phyloP scores from a whole-genome alignment of 2,113 vertebrate species.

The Melanerpes aurifrons region DNA sequence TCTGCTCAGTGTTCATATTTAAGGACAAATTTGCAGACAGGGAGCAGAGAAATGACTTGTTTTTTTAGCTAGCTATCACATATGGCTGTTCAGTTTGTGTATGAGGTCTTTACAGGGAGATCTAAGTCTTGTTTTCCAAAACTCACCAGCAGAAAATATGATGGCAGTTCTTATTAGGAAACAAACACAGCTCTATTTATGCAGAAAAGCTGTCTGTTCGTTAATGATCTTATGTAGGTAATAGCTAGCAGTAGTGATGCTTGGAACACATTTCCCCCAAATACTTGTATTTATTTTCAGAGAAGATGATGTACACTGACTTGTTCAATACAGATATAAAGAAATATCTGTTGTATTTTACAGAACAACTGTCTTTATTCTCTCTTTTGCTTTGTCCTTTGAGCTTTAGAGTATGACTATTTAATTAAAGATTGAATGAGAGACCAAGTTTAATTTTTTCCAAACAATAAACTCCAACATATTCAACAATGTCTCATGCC shows the following conservation, averaged over 20 bases:
- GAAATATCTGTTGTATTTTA: slow-evolving; percentile 53
- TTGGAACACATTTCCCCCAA: slow-evolving; percentile 27
- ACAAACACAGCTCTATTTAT: slow-evolving; percentile 52
- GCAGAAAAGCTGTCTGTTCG: slow-evolving; percentile 19
- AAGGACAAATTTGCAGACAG: slow-evolving; percentile 42
- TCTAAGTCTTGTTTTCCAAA: slow-evolving; percentile 48
- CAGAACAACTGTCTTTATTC: slow-evolving; percentile 51
- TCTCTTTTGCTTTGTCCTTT: slow-evolving; percentile 54
- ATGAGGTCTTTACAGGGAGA: slow-evolving; percentile 2
- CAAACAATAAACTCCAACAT: slow-evolving; percentile 74
- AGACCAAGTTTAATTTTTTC: slow-evolving; percentile 71
- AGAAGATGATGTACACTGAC: slow-evolving; percentile 43
- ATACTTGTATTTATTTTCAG: slow-evolving; percentile 41
- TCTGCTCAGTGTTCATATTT: slow-evolving; percentile 6
- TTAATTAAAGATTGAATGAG: slow-evolving; percentile 73
- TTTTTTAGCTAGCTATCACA: slow-evolving; percentile 40
- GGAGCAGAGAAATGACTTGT: slow-evolving; percentile 20
- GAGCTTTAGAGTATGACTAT: slow-evolving; percentile 63
- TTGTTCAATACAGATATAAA: slow-evolving; percentile 42
- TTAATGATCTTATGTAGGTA: slow-evolving; percentile 53
- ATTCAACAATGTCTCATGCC: slow-evolving; percentile 71
- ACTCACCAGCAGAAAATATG: slow-evolving; percentile 9
- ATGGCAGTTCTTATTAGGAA: slow-evolving; percentile 42
- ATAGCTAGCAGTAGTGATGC: background rate
- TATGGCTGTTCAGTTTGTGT: slow-evolving; percentile 42